Percentiles rank a stretch among this genome's conserved stretches.
phyloP scores from a whole-genome alignment of 2,797 vertebrate genomes.

The Rallus crepitans region DNA sequence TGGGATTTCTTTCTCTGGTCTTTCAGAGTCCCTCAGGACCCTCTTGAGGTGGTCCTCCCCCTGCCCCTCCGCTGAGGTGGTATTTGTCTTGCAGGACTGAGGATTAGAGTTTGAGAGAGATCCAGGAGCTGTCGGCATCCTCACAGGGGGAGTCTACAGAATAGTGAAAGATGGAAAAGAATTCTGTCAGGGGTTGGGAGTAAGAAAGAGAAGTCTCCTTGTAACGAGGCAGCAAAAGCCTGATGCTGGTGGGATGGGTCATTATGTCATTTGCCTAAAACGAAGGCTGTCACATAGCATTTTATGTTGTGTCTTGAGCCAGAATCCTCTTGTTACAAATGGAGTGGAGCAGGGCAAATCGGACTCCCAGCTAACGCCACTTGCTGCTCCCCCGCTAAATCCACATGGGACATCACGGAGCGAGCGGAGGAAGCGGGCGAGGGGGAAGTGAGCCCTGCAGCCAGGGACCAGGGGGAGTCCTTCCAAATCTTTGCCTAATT shows the following conservation, averaged over 20 bases:
- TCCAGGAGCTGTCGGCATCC: neutral
- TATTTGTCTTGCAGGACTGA: neutral
- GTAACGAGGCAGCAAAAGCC: neutral
- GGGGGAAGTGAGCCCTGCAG: neutral
- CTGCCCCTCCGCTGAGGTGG: neutral
- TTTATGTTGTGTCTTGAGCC: neutral
- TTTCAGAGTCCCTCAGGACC: neutral
- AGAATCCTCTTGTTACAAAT: accelerated
- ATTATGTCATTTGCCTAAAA: neutral
- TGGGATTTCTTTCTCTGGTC: neutral
- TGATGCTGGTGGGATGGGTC: neutral
- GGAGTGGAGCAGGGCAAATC: accelerated
- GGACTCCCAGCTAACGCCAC: no score
- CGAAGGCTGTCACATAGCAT: accelerated
- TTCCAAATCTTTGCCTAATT: conserved; percentile 28
- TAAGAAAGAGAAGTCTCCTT: neutral
- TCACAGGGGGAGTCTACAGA: no score
- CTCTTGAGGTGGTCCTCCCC: neutral
- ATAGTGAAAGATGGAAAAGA: neutral
- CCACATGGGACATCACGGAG: accelerated
- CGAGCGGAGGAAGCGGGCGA: neutral
- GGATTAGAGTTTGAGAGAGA: accelerated
- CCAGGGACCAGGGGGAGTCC: neutral
- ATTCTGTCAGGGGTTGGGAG: neutral
- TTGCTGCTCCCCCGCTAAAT: neutral